These are phyloP conservation scores for Notamacropus eugenii DNA, from an alignment of 2,797 vertebrate species.

Conservation along the genomic window DNA sequence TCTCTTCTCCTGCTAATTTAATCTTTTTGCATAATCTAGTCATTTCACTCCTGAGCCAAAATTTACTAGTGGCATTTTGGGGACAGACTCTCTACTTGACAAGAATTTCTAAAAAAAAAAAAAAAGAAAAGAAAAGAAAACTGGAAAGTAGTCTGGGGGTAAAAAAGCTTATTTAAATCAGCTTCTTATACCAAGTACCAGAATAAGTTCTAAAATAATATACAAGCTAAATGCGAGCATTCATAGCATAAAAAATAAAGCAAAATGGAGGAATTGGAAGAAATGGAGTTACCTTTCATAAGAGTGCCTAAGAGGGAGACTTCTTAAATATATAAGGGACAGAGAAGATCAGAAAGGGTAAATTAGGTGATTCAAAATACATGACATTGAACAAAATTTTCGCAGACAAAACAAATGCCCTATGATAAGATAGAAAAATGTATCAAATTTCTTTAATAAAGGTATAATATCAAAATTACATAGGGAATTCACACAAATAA, in stretches of 20 bases:
- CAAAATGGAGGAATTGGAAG: background rate
- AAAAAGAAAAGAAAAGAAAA: background rate
- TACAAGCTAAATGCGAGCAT: background rate
- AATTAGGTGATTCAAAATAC: background rate
- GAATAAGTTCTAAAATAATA: background rate
- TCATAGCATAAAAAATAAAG: background rate
- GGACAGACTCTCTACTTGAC: background rate
- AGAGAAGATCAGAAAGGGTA: background rate
- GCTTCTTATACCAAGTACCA: background rate
- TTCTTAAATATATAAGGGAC: background rate
- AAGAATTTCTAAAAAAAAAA: background rate
- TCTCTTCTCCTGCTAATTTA: background rate
- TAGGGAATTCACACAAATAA: background rate
- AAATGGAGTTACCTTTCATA: background rate
- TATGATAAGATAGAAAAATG: background rate
- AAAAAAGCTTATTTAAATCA: background rate
- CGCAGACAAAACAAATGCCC: background rate
- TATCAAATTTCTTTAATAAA: background rate
- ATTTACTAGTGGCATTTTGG: background rate
- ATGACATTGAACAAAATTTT: background rate
- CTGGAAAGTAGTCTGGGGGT: background rate
- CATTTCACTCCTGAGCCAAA: background rate
- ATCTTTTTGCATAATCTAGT: background rate
- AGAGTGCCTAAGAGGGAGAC: background rate
- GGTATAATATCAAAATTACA: background rate